Base-by-base conservation (phyloP, 2,888 invertebrate genomes). In the Ryuthela nishihirai region DNA sequence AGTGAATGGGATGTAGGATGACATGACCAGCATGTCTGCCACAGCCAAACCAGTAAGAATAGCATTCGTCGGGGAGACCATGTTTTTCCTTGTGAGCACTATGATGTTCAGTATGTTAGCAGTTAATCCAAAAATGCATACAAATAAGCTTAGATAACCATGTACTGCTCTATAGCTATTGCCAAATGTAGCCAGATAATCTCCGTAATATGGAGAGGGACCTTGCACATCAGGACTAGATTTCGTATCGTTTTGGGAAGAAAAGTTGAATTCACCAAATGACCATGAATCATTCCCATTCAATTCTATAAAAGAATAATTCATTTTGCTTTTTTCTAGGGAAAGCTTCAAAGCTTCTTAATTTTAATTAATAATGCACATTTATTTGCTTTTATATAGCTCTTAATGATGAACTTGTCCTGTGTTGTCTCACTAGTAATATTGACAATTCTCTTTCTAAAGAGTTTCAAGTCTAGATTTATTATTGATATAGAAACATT, bases 81-180 rank as follows among this genome's bases (percentile, higher is more conserved):
- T 94, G 74, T 92, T 90, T 24, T 86, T 84, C 12, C 90, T 82
- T 7, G 92, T 87, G 46, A 95, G 79, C 12, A 95, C 91, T 35
- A 88, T 85, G 62, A 95, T 88, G 75, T 94, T 95, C 69, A 94
- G 80, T n/a, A 87, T 81, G 74, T 94, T 95, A 50, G 92, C 88
- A 34, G 92, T 82, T 36, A 90, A 88, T 43, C 94, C 94, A 71
- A 93, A 85, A 47, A 89, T 78, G 75, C 94, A 94, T 62, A 95
- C 90, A 47, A 87, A 78, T 34, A 93, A 78, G 62, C 89, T 88
- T 49, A 88, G 81, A 75, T 88, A 89, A 32, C 93, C 93, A 72
- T 95, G 94, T 52, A 87, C 73, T 18, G 81, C 78, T 61, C 82
- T 80, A 76, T 89, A 90, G 50, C 80, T 80, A 67, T 74, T 77